Conservation (phyloP, 2,797 vertebrate genomes). For the Huso huso region DNA sequence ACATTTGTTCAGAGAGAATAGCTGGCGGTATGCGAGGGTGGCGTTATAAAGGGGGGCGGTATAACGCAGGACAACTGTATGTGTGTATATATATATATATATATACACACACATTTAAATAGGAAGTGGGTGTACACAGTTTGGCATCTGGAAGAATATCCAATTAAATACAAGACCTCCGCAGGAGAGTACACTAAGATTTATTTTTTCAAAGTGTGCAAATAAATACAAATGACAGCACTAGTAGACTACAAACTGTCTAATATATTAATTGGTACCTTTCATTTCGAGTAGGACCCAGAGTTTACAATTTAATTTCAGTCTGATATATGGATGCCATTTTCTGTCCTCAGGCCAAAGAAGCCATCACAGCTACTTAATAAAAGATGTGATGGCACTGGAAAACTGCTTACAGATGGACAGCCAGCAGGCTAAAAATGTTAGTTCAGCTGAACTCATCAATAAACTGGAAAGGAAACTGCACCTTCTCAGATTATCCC, state of each 20-base stretch:
- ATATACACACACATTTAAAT: no score
- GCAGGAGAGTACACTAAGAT: no score
- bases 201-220: no score
- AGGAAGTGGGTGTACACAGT: no score
- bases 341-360: slow-evolving; percentile 66
- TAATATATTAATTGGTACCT: slow-evolving; percentile 47
- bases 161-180: no score
- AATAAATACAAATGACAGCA: no score
- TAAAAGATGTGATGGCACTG: slow-evolving; percentile 63
- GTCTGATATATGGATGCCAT: slow-evolving; percentile 75
- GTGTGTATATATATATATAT: no score
- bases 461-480: slow-evolving; percentile 46
- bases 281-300: slow-evolving; percentile 37
- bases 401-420: slow-evolving; percentile 74
- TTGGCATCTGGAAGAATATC: no score
- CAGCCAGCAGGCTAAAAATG: slow-evolving; percentile 76
- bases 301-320: slow-evolving; percentile 63
- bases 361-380: slow-evolving; percentile 66
- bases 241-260: slow-evolving; percentile 36
- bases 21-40: no score
- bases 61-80: no score
- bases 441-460: slow-evolving; percentile 69
- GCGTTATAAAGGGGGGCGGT: no score
- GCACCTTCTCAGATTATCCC: slow-evolving; percentile 27
- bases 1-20: no score